phyloP scores from a whole-genome alignment of 2,888 invertebrate genomes.

The Pammene aurita region DNA sequence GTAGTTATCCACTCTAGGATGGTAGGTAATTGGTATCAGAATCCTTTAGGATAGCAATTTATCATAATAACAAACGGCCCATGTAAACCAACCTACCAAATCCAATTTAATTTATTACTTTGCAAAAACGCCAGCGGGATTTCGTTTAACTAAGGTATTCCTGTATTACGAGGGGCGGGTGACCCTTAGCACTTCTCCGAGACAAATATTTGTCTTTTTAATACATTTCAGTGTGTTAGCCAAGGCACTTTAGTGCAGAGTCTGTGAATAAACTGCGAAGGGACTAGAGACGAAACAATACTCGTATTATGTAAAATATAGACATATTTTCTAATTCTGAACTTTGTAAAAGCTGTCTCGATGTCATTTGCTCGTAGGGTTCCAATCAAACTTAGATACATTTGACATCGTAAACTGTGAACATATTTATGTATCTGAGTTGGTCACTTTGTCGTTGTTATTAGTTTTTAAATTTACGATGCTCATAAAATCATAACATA shows the following conservation, averaged over 20 bases:
- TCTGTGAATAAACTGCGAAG: conserved; percentile 2
- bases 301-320: background rate
- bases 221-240: conserved; percentile 20
- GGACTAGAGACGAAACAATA: background rate
- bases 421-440: too few relatives aligned
- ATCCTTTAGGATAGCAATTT: conserved; percentile 33
- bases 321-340: background rate
- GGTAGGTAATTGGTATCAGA: conserved; percentile 19
- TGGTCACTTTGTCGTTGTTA: too few relatives aligned
- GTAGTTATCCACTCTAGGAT: conserved; percentile 1
- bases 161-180: conserved; percentile 31
- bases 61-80: conserved; percentile 39
- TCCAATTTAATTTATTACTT: conserved; percentile 41
- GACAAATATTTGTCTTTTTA: conserved; percentile 41
- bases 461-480: too few relatives aligned
- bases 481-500: too few relatives aligned
- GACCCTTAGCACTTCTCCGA: conserved; percentile 31
- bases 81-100: conserved; percentile 35
- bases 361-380: background rate
- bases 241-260: conserved; percentile 3
- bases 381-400: too few relatives aligned
- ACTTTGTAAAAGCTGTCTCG: background rate
- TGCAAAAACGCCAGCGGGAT: conserved; percentile 37
- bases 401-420: too few relatives aligned
- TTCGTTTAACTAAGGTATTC: conserved; percentile 40